A percentile compares a stretch with the other conserved stretches of the same genome.
Evolutionary conservation across 2,888 invertebrate species (phyloP).

Genomic region (Acronicta aceris): DNA sequence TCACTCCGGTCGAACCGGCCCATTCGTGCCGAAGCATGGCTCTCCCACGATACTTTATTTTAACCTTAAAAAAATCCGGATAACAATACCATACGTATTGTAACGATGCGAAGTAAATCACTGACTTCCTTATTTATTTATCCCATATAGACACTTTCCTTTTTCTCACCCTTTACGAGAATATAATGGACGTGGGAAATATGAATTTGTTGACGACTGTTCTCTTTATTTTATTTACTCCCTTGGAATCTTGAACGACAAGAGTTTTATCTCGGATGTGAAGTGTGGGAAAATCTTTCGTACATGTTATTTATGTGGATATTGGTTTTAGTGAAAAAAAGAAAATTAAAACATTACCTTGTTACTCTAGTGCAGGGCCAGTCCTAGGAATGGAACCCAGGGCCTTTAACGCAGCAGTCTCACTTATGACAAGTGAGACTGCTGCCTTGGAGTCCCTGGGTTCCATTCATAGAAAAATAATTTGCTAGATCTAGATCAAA

Average conservation of each 20-base stretch:
- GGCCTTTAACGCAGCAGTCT: too few relatives aligned
- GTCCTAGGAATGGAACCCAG: too few relatives aligned
- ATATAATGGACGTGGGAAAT: slow-evolving; percentile 8
- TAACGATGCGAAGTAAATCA: background rate
- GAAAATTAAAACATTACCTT: too few relatives aligned
- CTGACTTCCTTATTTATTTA: slow-evolving; percentile 10
- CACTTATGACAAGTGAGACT: too few relatives aligned
- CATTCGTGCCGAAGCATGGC: too few relatives aligned
- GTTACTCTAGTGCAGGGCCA: too few relatives aligned
- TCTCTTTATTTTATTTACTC: slow-evolving; percentile 13
- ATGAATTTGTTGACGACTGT: slow-evolving; percentile 5
- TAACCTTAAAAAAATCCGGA: background rate
- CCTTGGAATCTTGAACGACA: slow-evolving; percentile 2
- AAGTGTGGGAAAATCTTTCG: background rate
- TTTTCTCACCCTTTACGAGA: slow-evolving; percentile 10
- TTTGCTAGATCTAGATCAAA: too few relatives aligned
- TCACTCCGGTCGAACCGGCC: too few relatives aligned
- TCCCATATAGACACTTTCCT: slow-evolving; percentile 5
- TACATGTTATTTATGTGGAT: background rate
- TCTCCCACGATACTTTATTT: too few relatives aligned
- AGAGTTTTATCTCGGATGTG: background rate
- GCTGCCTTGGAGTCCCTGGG: too few relatives aligned
- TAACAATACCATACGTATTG: background rate
- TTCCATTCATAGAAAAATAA: too few relatives aligned
- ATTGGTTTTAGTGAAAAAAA: background rate